Evolutionary conservation across 1,140 invertebrate genomes (phyloP), one percentile per base, ranked within the genome.

Genomic region (Cyclina sinensis): DNA sequence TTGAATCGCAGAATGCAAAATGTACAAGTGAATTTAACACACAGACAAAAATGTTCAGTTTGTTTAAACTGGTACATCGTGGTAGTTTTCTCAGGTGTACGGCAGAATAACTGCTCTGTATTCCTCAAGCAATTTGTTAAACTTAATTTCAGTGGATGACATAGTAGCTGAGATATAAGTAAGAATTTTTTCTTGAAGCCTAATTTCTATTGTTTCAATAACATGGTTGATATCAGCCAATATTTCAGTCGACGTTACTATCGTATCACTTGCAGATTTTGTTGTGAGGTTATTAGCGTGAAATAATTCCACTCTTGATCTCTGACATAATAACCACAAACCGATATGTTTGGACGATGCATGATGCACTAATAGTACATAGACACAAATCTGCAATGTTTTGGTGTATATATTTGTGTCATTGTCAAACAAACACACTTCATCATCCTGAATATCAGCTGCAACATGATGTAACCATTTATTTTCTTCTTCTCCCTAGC

Each of bases 141-240:
- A 83, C 35, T 83, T 83, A 9, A 70, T 70, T 51, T 83, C 81
- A 46, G 81, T 70, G 24, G 37, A 12, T 12, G 54, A 62, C 79
- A 81, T 81, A 24, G 79, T 81, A n/a, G 59, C 39, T n/a, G 37
- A 21, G 27, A 83, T 70, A 70, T 83, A 46, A 18, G n/a, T 83
- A 4, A 70, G 59, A 32, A 83, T 83, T 35, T n/a, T 70, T 51
- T 51, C 48, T 70, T 18, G 81, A 83, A 0, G 46, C 48, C 18
- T 39, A 16, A 43, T 16, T 82, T 14, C 30, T 43, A 27, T 62
- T 51, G 24, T 54, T 54, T 27, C 43, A 48, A 32, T 37, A 48
- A 30, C 43, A 51, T 68, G 14, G 35, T 70, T 62, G n/a, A 83
- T 68, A 70, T 83, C 81, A 46, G 5, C n/a, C 32, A 83, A 70